Evolutionary conservation across 2,888 invertebrate genomes (phyloP), one percentile per base, ranked within the genome.

Genomic region (Apamea epomidion): DNA sequence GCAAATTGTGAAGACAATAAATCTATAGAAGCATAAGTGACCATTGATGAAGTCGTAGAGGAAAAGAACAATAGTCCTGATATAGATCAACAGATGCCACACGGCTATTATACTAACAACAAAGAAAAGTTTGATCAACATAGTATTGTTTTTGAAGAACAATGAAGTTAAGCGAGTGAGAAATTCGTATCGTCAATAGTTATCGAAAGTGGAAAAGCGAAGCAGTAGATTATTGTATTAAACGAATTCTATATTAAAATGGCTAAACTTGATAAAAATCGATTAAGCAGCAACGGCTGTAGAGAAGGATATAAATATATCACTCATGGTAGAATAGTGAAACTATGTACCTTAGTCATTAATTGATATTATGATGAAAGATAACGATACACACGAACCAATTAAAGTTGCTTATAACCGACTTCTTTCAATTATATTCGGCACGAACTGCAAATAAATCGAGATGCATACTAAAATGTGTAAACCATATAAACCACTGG

Each of bases 141-240:
- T 51, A 29, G 51, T 64, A 81, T 83, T 85, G 85, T 83, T 85
- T 73, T 51, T 51, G 64, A 65, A 85, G 64, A 85, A 83, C 85
- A 83, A 83, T 72, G 48, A 69, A 42, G 51, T 54, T 65, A 37
- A 74, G 45, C 51, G 54, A 70, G 32, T 32, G 16, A 69, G 42
- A 48, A 14, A 62, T 62, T 45, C 18, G 10, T 29, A 32, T 60
- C 54, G 16, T 58, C 12, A 16, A 54, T 54, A 45, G 62, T 60
- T 54, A 16, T n/a, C 14, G 8, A 51, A 32, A 65, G n/a, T 37
- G 7, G 21, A n/a, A 65, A 16, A 10, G n/a, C 18, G 12, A 48
- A 64, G 25, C n/a, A 51, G n/a, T 54, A 29, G 18, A 70, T 21
- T 65, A 60, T 42, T 51, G 69, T 48, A 18, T n/a, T 7, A 21